A percentile compares a stretch with the other conserved stretches of the same genome.
phyloP scores from a whole-genome alignment of 2,888 invertebrate genomes.

The Tillus elongatus region DNA sequence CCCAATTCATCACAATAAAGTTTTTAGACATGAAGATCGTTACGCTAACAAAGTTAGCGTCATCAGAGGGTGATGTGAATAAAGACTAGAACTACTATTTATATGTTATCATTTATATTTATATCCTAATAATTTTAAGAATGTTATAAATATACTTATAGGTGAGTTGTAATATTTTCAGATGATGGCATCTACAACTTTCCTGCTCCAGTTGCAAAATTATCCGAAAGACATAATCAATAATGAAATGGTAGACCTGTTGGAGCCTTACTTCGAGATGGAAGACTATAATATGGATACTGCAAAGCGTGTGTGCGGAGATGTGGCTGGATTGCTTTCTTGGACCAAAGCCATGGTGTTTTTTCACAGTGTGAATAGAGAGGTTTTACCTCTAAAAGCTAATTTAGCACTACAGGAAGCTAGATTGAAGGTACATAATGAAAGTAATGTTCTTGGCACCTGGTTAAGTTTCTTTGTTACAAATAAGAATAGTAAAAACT shows the following conservation, averaged over 20 bases:
- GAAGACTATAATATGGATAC: slow-evolving; percentile 97
- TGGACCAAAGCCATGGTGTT: slow-evolving; percentile 97
- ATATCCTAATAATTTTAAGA: slow-evolving; percentile 1
- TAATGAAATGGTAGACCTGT: slow-evolving; percentile 91
- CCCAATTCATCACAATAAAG: no score
- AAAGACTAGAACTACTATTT: no score
- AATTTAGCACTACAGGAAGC: slow-evolving; percentile 88
- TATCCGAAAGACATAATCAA: slow-evolving; percentile 95
- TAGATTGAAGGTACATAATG: slow-evolving; percentile 57
- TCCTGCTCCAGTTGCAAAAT: slow-evolving; percentile 81
- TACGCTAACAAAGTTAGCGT: no score
- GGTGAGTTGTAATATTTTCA: slow-evolving; percentile 36
- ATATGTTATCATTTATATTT: no score
- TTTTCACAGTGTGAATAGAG: slow-evolving; percentile 93
- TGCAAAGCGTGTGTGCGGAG: slow-evolving; percentile 90
- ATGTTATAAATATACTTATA: slow-evolving; percentile 1
- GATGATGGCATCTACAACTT: slow-evolving; percentile 95
- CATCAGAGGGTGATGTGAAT: no score
- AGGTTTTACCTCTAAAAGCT: slow-evolving; percentile 88
- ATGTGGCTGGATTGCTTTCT: slow-evolving; percentile 87
- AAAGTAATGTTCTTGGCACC: no score
- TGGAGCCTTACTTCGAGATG: slow-evolving; percentile 88
- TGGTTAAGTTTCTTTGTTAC: no score
- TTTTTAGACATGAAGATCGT: no score
- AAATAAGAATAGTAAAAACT: no score